Conservation (phyloP, 1,140 invertebrate genomes). For the Cataglyphis hispanica region DNA sequence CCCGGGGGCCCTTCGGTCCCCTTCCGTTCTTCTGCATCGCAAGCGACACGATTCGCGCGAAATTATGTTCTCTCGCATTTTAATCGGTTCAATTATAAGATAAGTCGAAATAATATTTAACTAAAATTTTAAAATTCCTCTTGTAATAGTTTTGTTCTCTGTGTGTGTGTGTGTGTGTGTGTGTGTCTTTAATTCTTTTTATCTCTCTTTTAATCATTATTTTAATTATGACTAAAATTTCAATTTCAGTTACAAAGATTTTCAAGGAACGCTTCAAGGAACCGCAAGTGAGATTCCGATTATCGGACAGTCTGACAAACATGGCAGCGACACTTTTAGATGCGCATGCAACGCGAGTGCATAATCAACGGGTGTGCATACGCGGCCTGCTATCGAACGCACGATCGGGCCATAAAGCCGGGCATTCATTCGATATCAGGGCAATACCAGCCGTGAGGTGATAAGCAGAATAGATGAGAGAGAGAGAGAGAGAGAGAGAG, state of each 20-base stretch:
- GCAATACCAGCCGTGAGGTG: slow-evolving; percentile 82
- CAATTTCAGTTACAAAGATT: no score
- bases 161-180: no score
- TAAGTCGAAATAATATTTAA: no score
- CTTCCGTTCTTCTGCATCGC: background rate
- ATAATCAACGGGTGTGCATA: slow-evolving; percentile 60
- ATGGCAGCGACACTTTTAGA: slow-evolving; percentile 41
- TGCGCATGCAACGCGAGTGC: slow-evolving; percentile 44
- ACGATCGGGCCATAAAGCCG: slow-evolving; percentile 84
- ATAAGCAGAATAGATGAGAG: slow-evolving; percentile 83
- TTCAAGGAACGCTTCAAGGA: background rate
- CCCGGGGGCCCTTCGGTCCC: no score
- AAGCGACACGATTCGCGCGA: background rate
- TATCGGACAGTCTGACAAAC: slow-evolving; percentile 33
- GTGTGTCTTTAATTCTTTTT: no score
- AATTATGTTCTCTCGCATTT: background rate
- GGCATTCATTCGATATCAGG: slow-evolving; percentile 84
- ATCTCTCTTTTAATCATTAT: no score
- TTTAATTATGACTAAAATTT: no score
- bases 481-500: background rate
- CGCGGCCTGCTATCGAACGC: slow-evolving; percentile 76
- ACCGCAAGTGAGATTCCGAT: slow-evolving; percentile 18
- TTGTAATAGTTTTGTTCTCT: no score
- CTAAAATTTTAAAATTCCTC: no score
- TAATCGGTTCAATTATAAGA: no score